Conservation (phyloP, 2,888 invertebrate species). For the Caradrina clavipalpis region DNA sequence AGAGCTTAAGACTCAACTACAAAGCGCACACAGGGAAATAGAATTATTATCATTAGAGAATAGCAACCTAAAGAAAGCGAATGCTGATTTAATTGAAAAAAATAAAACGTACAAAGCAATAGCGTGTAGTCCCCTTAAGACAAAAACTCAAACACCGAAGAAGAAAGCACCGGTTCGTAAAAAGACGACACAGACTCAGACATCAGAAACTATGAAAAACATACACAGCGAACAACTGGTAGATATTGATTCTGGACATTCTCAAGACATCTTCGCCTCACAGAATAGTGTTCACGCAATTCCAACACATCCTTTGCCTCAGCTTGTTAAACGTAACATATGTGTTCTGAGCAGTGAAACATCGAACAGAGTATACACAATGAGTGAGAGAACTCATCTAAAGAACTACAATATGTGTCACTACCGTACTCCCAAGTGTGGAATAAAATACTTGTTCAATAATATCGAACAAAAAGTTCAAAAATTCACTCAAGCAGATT, state of each 20-base stretch:
- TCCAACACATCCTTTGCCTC: too few relatives aligned
- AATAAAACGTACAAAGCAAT: not conserved
- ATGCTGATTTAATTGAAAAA: constrained; percentile 4
- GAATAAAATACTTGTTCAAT: not conserved
- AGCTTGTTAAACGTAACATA: not conserved
- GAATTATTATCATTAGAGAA: constrained; percentile 13
- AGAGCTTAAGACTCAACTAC: not conserved
- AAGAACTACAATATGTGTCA: constrained; percentile 4
- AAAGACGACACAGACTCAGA: not conserved
- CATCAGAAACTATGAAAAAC: not conserved
- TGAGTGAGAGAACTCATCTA: not conserved
- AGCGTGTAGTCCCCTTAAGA: not conserved
- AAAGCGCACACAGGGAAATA: constrained; percentile 5
- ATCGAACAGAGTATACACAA: not conserved
- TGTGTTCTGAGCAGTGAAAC: constrained; percentile 6
- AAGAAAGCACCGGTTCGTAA: not conserved
- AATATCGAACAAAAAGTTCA: constrained; percentile 4
- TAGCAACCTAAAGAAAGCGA: constrained; percentile 5
- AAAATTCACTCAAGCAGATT: constrained; percentile 2
- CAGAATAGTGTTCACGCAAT: too few relatives aligned
- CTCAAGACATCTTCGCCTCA: too few relatives aligned
- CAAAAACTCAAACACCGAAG: not conserved
- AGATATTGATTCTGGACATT: too few relatives aligned
- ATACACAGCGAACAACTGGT: not conserved
- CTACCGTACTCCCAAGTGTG: constrained; percentile 14